These are phyloP conservation scores for Glaucomys volans DNA, from an alignment of 2,113 vertebrate genomes.

Conservation along the genomic window DNA sequence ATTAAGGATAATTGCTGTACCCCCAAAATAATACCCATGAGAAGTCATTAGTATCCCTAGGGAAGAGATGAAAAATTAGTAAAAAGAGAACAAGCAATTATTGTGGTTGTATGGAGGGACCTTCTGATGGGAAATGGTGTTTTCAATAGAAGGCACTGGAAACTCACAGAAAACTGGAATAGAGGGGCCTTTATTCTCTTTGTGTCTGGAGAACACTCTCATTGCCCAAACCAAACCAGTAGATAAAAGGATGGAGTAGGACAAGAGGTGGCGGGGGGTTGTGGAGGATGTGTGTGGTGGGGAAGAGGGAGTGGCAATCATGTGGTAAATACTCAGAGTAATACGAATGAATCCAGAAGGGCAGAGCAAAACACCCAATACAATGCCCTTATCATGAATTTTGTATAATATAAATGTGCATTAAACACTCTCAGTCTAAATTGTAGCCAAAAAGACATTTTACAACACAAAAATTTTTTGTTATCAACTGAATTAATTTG, in stretches of 20 bases:
- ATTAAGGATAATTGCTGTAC: neutral
- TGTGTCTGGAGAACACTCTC: neutral
- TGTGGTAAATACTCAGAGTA: neutral
- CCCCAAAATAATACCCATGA: neutral
- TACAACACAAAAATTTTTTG: neutral
- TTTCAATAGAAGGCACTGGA: neutral
- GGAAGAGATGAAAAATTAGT: neutral
- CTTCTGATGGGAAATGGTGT: neutral
- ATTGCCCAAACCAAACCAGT: neutral
- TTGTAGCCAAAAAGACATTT: neutral
- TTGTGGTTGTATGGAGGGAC: neutral
- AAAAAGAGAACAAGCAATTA: neutral
- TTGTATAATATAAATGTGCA: neutral
- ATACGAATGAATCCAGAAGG: neutral
- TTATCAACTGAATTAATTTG: slow-evolving; percentile 13
- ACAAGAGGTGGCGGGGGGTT: neutral
- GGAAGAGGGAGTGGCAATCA: neutral
- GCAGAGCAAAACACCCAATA: neutral
- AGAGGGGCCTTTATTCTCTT: neutral
- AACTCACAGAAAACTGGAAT: neutral
- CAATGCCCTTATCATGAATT: neutral
- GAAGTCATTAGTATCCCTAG: neutral
- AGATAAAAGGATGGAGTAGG: neutral
- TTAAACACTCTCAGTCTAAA: neutral
- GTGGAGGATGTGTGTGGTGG: rapidly evolving